Conservation (phyloP, 2,113 vertebrate genomes). For the Ammospiza caudacuta region DNA sequence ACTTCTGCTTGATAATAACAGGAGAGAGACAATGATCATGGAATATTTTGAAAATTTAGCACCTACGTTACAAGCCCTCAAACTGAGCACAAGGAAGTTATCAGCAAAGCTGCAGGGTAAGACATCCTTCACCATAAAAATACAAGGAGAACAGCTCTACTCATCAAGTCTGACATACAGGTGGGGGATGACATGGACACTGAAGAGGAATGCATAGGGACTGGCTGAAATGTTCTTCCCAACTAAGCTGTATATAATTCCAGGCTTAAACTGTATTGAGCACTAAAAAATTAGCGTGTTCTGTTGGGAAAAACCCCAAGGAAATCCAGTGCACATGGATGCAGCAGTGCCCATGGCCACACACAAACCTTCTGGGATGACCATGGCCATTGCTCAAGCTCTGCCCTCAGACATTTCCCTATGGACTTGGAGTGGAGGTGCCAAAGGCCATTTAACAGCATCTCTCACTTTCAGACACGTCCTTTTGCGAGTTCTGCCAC, state of each 20-base stretch:
- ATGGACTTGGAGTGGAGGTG: not conserved
- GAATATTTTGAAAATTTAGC: not conserved
- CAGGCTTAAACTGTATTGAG: not conserved
- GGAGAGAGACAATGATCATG: rapidly evolving
- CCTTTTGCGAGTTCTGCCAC: rapidly evolving
- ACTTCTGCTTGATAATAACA: not conserved
- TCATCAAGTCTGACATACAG: not conserved
- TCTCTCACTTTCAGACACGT: not conserved
- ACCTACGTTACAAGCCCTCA: not conserved
- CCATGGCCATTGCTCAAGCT: not conserved
- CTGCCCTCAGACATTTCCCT: not conserved
- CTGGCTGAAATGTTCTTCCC: not conserved
- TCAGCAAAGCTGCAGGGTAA: not conserved
- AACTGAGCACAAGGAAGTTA: not conserved
- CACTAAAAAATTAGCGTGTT: not conserved
- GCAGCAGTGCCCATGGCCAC: rapidly evolving
- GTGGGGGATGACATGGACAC: not conserved
- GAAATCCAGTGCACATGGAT: not conserved
- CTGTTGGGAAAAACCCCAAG: not conserved
- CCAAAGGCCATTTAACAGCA: not conserved
- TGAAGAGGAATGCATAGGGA: not conserved
- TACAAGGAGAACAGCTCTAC: not conserved
- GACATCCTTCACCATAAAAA: not conserved
- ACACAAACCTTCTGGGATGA: not conserved
- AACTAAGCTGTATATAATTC: not conserved